Evolutionary conservation across 2,888 invertebrate genomes (phyloP).

Genomic region (Ormyrus rosae): DNA sequence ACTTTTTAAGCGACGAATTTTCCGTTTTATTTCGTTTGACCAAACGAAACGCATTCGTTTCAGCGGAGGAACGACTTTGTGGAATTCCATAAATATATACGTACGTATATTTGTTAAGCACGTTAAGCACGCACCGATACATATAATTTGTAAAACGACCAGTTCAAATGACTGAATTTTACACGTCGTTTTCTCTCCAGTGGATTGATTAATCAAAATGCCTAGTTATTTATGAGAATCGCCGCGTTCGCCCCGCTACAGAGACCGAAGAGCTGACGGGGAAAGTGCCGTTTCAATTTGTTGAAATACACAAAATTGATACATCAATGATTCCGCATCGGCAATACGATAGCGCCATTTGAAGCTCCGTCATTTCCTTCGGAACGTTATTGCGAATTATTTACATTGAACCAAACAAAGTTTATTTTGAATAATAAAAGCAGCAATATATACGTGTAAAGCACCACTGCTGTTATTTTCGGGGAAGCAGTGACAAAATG

Average conservation of each 20-base stretch:
- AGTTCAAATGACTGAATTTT: slow-evolving; percentile 38
- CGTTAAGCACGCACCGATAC: slow-evolving; percentile 23
- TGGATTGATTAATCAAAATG: slow-evolving; percentile 46
- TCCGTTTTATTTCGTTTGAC: slow-evolving; percentile 22
- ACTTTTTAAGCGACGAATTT: background rate
- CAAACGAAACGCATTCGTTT: background rate
- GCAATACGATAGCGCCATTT: background rate
- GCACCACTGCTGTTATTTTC: too few relatives aligned
- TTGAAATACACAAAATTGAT: slow-evolving; percentile 33
- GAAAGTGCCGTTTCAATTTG: slow-evolving; percentile 27
- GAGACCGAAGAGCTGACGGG: background rate
- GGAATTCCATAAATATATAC: background rate
- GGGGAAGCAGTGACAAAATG: too few relatives aligned
- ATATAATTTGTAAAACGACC: slow-evolving; percentile 36
- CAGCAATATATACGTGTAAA: too few relatives aligned
- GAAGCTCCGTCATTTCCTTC: too few relatives aligned
- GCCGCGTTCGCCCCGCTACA: background rate
- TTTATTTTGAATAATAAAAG: too few relatives aligned
- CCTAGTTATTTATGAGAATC: slow-evolving; percentile 41
- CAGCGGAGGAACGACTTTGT: background rate
- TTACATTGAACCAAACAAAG: too few relatives aligned
- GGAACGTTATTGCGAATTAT: too few relatives aligned
- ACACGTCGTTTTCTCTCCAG: slow-evolving; percentile 23
- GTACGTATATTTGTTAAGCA: slow-evolving; percentile 35
- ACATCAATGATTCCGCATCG: slow-evolving; percentile 2